Evolutionary conservation across 64 coral and sea anemone genomes (phyloP), one percentile per base, ranked within the genome.

Genomic region (Montipora efflorescens): DNA sequence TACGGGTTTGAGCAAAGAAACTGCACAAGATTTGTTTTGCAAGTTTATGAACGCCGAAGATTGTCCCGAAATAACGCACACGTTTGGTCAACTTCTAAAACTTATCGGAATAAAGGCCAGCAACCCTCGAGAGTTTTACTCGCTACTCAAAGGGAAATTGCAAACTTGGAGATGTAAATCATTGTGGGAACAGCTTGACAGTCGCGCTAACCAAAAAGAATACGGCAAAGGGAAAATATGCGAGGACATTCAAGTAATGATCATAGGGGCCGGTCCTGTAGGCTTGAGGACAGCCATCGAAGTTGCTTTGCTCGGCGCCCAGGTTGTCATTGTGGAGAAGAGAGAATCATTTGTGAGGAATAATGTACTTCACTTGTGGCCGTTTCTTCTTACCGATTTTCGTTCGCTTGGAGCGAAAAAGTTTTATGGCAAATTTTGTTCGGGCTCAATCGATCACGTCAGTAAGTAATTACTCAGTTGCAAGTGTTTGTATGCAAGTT

Each of bases 281-380:
- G 98, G 98, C 4, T 80, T 99, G 61, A 57, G 98, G 79, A 99
- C 98, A 15, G 98, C 95, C 6, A 96, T 99, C 8, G 98, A 99
- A 94, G 80, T 99, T 16, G 92, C 98, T 71, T 80, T 99, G 13
- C 75, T 99, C 22, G 98, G 98, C 68, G 95, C 92, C 61, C 92
- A 96, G 77, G 98, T 99, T 59, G 86, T 96, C n/a, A 67, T 99
- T 82, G 95, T 99, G 9, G 98, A 99, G 74, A 99, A 99, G 49
- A 45, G 98, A 66, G 94, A 92, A 21, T 62, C 92, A 1, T 99
- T 99, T 80, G 36, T 87, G 19, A 82, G 98, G 14, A 99, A 99
- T 86, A 99, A 99, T 96, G 98, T 99, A 12, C 90, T 99, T 18
- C 98, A 99, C 48, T 66, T 99, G 23, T 99, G 98, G 98, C 98